Conservation (phyloP, 2,113 vertebrate genomes). For the Nibea coibor region DNA sequence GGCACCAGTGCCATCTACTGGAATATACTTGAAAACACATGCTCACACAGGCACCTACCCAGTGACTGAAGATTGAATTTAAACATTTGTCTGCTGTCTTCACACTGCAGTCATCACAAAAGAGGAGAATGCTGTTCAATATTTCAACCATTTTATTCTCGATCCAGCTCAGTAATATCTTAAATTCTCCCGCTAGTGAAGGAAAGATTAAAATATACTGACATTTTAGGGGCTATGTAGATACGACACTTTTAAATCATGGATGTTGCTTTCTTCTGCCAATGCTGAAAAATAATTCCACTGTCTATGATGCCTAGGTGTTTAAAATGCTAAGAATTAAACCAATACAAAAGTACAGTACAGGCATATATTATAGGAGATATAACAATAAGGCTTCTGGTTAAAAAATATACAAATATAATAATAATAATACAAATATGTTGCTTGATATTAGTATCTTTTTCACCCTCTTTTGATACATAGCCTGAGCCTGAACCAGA, state of each 20-base stretch:
- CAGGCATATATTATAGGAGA: not conserved
- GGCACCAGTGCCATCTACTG: conserved; percentile 66
- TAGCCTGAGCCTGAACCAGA: conserved; percentile 26
- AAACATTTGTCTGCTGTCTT: conserved; percentile 15
- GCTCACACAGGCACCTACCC: not conserved
- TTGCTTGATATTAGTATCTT: not conserved
- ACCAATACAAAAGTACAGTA: not conserved
- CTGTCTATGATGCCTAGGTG: not conserved
- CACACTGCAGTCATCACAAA: not conserved
- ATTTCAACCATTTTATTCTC: not conserved
- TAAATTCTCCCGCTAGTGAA: not conserved
- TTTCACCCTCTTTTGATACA: conserved; percentile 23
- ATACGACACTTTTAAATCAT: not conserved
- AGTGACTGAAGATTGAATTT: not conserved
- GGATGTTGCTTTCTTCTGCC: not conserved
- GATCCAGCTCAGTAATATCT: not conserved
- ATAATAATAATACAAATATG: not conserved
- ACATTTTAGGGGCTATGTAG: not conserved
- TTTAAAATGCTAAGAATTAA: not conserved
- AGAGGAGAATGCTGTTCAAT: not conserved
- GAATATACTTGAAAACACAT: conserved; percentile 28
- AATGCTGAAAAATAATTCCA: not conserved
- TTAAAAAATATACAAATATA: not conserved
- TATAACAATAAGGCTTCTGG: conserved; percentile 1
- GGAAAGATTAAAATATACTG: not conserved